phyloP scores from a whole-genome alignment of 2,113 vertebrate species.

The Hystrix cristata region DNA sequence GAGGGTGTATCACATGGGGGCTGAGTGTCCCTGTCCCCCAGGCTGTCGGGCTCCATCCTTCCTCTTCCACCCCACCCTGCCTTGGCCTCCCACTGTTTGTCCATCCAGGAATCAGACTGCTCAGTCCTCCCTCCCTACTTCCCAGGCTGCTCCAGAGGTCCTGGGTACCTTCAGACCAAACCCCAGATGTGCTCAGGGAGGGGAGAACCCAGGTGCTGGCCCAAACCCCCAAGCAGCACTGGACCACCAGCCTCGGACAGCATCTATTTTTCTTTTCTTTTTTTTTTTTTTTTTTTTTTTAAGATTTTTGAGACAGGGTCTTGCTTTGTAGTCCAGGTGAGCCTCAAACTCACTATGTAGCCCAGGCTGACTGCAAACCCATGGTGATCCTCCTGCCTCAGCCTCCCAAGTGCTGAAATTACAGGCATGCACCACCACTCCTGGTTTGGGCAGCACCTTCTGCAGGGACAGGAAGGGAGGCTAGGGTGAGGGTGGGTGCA shows the following conservation, averaged over 20 bases:
- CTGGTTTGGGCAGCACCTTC: neutral
- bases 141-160: neutral
- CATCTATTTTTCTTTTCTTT: neutral
- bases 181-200: too few relatives aligned
- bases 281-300: too few relatives aligned
- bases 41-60: neutral
- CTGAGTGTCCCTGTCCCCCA: rapidly evolving
- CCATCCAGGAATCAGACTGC: neutral
- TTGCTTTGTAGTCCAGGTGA: neutral
- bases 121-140: too few relatives aligned
- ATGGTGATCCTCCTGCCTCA: neutral
- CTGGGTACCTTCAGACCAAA: neutral
- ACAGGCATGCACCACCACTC: neutral
- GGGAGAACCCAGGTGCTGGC: neutral
- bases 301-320: neutral
- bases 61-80: too few relatives aligned
- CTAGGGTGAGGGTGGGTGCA: neutral
- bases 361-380: too few relatives aligned
- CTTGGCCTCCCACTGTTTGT: neutral
- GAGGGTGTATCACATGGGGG: neutral
- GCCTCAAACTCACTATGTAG: neutral
- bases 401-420: neutral
- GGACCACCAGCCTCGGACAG: too few relatives aligned
- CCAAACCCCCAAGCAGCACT: neutral
- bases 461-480: neutral